Conservation (phyloP, 2,797 vertebrate genomes). For the Cyclura pinguis region DNA sequence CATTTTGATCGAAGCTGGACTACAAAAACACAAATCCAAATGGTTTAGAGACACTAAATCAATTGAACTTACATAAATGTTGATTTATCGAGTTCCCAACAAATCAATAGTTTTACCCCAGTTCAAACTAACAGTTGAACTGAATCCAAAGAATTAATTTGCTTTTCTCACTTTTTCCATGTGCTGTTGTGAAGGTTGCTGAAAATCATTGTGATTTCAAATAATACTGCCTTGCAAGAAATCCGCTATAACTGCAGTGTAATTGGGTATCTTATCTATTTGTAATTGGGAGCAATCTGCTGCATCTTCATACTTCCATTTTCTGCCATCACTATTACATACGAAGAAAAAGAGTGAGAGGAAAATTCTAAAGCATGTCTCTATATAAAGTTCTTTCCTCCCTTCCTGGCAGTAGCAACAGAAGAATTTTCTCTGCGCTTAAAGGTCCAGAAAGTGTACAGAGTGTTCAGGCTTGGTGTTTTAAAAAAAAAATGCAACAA, state of each 20-base stretch:
- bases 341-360: conserved; percentile 40
- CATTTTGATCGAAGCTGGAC: too few species aligned
- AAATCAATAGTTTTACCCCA: too few species aligned
- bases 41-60: too few species aligned
- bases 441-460: conserved; percentile 38
- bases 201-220: conserved; percentile 25
- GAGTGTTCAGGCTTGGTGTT: conserved; percentile 40
- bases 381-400: conserved; percentile 32
- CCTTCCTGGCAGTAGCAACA: conserved; percentile 10
- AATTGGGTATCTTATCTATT: conserved; percentile 41
- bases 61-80: too few species aligned
- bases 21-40: too few species aligned
- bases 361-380: conserved; percentile 46
- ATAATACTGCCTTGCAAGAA: conserved; percentile 8
- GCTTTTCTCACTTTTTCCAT: conserved; percentile 41
- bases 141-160: conserved; percentile 23
- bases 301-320: background rate
- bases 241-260: conserved; percentile 34
- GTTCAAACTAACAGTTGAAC: background rate
- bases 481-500: conserved; percentile 54
- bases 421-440: conserved; percentile 37
- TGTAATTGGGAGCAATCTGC: conserved; percentile 49
- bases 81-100: too few species aligned
- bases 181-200: conserved; percentile 23
- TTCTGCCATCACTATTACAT: background rate